phyloP scores from a whole-genome alignment of 2,888 invertebrate genomes.

The Pterobdella sp. region DNA sequence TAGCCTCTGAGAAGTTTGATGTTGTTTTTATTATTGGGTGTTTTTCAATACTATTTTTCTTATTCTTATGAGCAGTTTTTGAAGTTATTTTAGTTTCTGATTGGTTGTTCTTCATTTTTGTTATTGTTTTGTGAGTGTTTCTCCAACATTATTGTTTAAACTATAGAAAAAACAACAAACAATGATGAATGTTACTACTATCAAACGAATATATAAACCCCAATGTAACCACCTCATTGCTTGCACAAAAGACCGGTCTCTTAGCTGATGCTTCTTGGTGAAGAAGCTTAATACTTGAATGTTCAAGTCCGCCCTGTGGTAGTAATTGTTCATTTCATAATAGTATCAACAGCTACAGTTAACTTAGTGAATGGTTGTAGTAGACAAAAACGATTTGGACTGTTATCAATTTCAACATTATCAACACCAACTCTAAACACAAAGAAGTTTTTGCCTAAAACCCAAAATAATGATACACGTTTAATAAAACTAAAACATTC shows the following conservation, averaged over 20 bases:
- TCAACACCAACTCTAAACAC: not conserved
- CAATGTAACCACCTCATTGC: conserved; percentile 69
- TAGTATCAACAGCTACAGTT: too few species aligned
- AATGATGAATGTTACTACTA: too few species aligned
- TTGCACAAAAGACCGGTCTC: conserved; percentile 89
- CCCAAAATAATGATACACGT: not conserved
- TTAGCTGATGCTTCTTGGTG: conserved; percentile 91
- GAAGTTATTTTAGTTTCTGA: too few species aligned
- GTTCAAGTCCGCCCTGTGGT: conserved; percentile 73
- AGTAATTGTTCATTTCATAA: too few species aligned
- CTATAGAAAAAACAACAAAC: too few species aligned
- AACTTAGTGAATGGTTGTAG: too few species aligned
- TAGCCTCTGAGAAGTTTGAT: conserved; percentile 60
- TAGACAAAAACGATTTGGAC: not conserved
- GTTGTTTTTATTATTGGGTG: not conserved
- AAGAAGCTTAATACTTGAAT: conserved; percentile 87
- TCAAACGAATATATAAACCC: too few species aligned
- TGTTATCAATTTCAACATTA: not conserved
- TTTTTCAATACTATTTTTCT: not conserved
- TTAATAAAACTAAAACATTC: not conserved
- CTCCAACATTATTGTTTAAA: too few species aligned
- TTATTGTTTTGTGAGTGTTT: too few species aligned
- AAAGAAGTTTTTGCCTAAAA: not conserved
- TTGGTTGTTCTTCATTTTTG: too few species aligned
- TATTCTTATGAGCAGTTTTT: not conserved